Conservation (phyloP, 2,113 vertebrate genomes). For the Sapayoa aenigma region DNA sequence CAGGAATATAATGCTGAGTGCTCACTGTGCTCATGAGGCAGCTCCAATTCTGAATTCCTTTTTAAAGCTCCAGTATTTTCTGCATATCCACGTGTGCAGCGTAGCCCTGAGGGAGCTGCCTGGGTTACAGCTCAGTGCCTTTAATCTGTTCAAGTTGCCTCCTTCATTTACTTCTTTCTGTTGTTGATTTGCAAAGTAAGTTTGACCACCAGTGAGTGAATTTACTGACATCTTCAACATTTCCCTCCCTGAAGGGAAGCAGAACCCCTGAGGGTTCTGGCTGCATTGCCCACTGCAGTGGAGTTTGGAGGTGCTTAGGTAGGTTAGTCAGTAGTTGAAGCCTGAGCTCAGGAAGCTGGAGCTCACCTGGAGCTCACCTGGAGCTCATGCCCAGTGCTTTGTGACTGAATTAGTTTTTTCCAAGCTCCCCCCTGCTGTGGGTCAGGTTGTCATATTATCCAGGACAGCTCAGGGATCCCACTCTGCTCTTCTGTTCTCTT, state of each 20-base stretch:
- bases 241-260: too few relatives aligned
- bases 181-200: background rate
- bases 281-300: background rate
- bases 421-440: background rate
- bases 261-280: background rate
- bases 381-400: background rate
- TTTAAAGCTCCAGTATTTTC: background rate
- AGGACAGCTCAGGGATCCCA: background rate
- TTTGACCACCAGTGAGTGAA: background rate
- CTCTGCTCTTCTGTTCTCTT: background rate
- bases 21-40: background rate
- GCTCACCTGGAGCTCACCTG: background rate
- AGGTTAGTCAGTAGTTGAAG: background rate
- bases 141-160: background rate
- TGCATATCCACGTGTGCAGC: background rate
- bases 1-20: background rate
- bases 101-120: background rate
- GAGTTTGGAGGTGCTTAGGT: background rate
- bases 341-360: background rate
- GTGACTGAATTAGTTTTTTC: background rate
- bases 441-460: background rate
- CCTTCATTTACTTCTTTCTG: background rate
- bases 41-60: background rate
- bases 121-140: background rate
- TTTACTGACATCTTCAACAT: background rate